Percentiles rank a stretch among this genome's conserved stretches.
Evolutionary conservation across 2,113 vertebrate species (phyloP).

Genomic region (Odocoileus virginianus): DNA sequence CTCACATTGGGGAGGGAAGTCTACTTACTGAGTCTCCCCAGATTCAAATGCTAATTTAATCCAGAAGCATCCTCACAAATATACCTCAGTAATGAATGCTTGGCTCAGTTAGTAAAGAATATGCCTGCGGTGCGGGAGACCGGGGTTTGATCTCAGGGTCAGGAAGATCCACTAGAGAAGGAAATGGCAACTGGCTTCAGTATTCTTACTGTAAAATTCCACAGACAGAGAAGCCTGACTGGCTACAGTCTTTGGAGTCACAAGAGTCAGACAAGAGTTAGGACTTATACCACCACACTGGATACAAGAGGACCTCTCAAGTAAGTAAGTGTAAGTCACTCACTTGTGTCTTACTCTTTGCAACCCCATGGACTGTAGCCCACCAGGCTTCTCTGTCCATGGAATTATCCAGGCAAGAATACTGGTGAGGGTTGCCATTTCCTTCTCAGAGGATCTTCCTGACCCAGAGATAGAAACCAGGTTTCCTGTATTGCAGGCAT

Average conservation of each 20-base stretch:
- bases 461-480: background rate
- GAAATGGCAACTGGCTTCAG: background rate
- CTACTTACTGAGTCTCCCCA: background rate
- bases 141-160: background rate
- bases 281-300: background rate
- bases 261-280: background rate
- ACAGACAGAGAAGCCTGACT: background rate
- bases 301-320: background rate
- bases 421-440: background rate
- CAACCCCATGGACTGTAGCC: background rate
- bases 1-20: background rate
- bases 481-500: background rate
- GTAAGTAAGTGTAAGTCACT: background rate
- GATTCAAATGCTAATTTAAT: background rate
- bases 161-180: background rate
- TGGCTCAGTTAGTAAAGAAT: background rate
- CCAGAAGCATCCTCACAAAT: background rate
- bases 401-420: background rate
- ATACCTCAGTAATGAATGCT: background rate
- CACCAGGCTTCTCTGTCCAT: background rate
- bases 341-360: background rate
- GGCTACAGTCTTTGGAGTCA: fast-evolving
- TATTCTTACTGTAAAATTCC: background rate
- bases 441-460: background rate
- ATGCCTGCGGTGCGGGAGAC: background rate